Evolutionary conservation across 2,113 vertebrate species (phyloP), one percentile per base, ranked within the genome.

Genomic region (Sinocyclocheilus rhinocerous): DNA sequence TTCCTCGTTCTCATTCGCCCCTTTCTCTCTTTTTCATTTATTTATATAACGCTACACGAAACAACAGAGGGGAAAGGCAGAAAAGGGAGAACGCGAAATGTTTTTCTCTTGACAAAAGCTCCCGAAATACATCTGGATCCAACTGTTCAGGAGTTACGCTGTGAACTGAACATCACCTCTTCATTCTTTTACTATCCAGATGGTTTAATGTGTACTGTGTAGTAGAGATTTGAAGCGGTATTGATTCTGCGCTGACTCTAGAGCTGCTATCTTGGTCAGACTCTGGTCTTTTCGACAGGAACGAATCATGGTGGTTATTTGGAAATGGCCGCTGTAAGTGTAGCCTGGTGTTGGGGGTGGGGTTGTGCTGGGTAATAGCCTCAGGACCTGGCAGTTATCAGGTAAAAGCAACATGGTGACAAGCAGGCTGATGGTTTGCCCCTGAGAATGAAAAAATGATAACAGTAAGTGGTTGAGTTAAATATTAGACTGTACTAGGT

Each of bases 171-270:
- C 48, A 82, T 88, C 83, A 88, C 88, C 79, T 88, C 85, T 87
- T 90, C 77, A 81, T 89, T 92, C 89, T 89, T 90, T 85, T 86
- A 83, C 90, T 87, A 87, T 92, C 88, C 86, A 63, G 48, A 84
- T 91, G 92, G 93, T 91, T 88, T 92, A 91, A 87, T 50, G 89
- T 87, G 82, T 80, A 91, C 87, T 22, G 88, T 89, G 84, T 80
- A 86, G 90, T 80, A 80, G 83, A 76, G 22, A 80, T 84, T 83
- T 81, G 87, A 88, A 88, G 86, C 72, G 67, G 83, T 92, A 94
- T 94, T 87, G 93, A 94, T 94, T 88, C 50, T 48, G 63, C 0
- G n/a, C 55, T 0, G 22, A 63, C 55, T 80, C 26, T 57, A 75
- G 83, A 82, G 73, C 33, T 55, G 26, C 85, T 72, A 77, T 87